These are phyloP conservation scores for Chymomyza caudatula DNA, from an alignment of 2,888 invertebrate genomes.

Conservation along the genomic window DNA sequence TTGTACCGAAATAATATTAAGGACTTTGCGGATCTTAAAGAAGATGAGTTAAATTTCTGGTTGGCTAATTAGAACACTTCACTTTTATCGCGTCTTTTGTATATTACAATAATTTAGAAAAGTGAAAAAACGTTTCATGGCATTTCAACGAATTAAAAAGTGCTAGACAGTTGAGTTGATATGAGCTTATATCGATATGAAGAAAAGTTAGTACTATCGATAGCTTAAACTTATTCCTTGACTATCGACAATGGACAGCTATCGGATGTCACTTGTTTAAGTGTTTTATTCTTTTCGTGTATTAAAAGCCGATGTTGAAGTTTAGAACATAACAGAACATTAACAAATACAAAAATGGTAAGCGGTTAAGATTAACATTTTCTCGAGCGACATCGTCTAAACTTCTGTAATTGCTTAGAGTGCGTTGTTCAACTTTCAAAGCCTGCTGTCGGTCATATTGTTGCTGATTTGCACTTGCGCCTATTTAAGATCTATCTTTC, in stretches of 20 bases:
- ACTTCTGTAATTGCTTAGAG: conserved; percentile 83
- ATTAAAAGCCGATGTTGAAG: too few relatives aligned
- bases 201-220: too few relatives aligned
- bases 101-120: not conserved
- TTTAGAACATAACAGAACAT: too few relatives aligned
- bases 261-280: conserved; percentile 48
- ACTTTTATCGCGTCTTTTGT: too few relatives aligned
- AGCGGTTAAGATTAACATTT: not conserved
- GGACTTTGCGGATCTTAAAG: too few relatives aligned
- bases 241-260: not conserved
- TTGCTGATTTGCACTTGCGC: conserved; percentile 98
- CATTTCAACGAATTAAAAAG: not conserved
- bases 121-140: not conserved
- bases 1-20: too few relatives aligned
- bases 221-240: not conserved
- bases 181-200: not conserved
- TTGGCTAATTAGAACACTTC: too few relatives aligned
- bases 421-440: conserved; percentile 99
- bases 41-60: too few relatives aligned
- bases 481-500: conserved; percentile 93
- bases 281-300: not conserved
- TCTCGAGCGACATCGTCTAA: not conserved
- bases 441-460: conserved; percentile 93
- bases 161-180: not conserved
- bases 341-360: conserved; percentile 25